phyloP scores from a whole-genome alignment of 1,140 invertebrate genomes.

The Nautilus pompilius region DNA sequence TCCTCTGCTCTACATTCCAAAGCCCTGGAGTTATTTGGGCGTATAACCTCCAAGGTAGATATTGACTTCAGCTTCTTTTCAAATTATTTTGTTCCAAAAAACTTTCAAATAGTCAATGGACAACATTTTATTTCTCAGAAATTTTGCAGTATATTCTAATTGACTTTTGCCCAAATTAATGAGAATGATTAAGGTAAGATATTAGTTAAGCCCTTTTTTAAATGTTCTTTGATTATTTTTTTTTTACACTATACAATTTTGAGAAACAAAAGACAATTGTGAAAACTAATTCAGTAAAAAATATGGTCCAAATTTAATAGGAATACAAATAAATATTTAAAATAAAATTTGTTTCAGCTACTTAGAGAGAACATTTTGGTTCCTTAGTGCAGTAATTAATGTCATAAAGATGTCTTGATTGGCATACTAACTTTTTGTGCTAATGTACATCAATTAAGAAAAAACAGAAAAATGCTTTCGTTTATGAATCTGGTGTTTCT shows the following conservation, averaged over 20 bases:
- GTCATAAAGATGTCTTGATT: no score
- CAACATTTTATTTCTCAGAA: neutral
- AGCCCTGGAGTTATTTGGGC: slow-evolving; percentile 74
- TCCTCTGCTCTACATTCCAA: slow-evolving; percentile 60
- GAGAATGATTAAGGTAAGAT: neutral
- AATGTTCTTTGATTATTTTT: neutral
- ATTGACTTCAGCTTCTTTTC: neutral
- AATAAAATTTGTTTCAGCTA: no score
- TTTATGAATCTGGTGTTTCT: no score
- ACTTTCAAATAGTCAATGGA: neutral
- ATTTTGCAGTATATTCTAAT: neutral
- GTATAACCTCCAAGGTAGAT: slow-evolving; percentile 64
- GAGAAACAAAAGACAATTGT: no score
- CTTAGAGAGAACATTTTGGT: no score
- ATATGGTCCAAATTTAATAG: no score
- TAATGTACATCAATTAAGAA: no score
- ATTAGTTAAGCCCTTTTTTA: neutral
- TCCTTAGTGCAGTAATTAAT: no score
- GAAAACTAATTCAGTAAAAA: no score
- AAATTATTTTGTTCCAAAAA: neutral
- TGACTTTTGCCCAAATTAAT: neutral
- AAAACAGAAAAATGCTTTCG: no score
- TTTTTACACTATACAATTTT: neutral
- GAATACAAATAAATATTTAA: no score
- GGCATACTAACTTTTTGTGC: no score